Evolutionary conservation across 2,888 invertebrate species (phyloP), one percentile per base, ranked within the genome.

Genomic region (Furcula furcula): DNA sequence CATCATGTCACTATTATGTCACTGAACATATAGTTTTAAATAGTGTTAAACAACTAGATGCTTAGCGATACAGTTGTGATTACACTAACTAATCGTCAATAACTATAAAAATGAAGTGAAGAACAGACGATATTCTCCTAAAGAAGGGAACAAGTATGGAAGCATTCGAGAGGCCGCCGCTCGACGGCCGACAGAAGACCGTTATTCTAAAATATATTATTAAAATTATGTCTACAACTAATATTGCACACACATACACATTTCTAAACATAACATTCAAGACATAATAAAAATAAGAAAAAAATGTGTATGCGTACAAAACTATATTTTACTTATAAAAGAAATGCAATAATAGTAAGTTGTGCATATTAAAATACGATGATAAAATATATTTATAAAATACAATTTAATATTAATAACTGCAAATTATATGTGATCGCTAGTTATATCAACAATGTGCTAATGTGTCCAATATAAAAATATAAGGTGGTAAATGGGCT

Each of bases 191-290:
- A 51, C 43, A 55, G 64, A 63, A 65, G 59, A 73, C 65, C 49
- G 59, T 57, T 69, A 70, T 60, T 66, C 71, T 81, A 81, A 76
- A 75, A 76, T 74, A 77, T 68, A 71, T 65, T 69, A 72, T 69
- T 74, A 77, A 75, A 76, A 76, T 73, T 73, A 75, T 63, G 43
- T 65, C 69, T 84, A 83, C 44, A 85, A 82, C 86, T 88, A 87
- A 87, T 89, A 89, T 89, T 89, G 89, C 89, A 89, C 88, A 86
- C 88, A 88, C 89, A 88, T 88, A 88, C 87, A 88, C 86, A 88
- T 83, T 83, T 77, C 71, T 72, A 71, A 76, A 77, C 71, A 55
- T 68, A 75, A 72, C 66, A 65, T 74, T 74, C 62, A 71, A 72
- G 48, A 58, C 61, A 67, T 68, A 56, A n/a, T n/a, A n/a, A n/a